Evolutionary conservation across 2,113 vertebrate genomes (phyloP), one percentile per base, ranked within the genome.

Genomic region (Eudyptes chrysolophus): DNA sequence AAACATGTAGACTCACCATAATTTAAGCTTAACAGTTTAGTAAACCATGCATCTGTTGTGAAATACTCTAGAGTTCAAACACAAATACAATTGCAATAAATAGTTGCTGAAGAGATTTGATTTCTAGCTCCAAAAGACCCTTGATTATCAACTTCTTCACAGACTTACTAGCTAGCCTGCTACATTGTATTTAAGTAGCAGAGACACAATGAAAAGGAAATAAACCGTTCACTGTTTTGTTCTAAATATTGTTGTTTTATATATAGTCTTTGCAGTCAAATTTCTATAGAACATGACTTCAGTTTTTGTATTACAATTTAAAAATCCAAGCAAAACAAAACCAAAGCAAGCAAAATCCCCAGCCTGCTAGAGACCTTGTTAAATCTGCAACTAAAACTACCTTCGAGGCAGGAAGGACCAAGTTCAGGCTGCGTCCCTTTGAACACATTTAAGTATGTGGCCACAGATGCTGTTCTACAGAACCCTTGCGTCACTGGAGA

Each of bases 131-230:
- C 79, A 86, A 93, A 97, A 96, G 84, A 61, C 29, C 40, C 64
- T 94, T 94, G 89, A 93, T 95, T 94, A 94, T 90, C 77, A 87
- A 78, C 94, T 74, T 93, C 75, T 89, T 95, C 74, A 95, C 68
- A 89, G 84, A 76, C 61, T 93, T 93, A 90, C 60, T 89, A 90
- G 89, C 72, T 91, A 94, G 85, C 46, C 87, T 94, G 42, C 70
- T 77, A 58, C 46, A 91, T 20, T 92, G 84, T 69, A 91, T 78
- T 86, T 95, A 94, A 95, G 94, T 34, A 60, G 80, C 77, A 94
- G 70, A 76, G n/a, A 79, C 0, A 5, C 22, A 69, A 42, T 25
- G 38, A 75, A 82, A 92, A 84, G 13, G 10, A 93, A 92, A 82
- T 24, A 87, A 68, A 72, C 13, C 1, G 0, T 26, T 71, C 20